Percentiles rank a stretch among this genome's conserved stretches.
Evolutionary conservation across 2,888 invertebrate species (phyloP).

Genomic region (Agrochola lota): DNA sequence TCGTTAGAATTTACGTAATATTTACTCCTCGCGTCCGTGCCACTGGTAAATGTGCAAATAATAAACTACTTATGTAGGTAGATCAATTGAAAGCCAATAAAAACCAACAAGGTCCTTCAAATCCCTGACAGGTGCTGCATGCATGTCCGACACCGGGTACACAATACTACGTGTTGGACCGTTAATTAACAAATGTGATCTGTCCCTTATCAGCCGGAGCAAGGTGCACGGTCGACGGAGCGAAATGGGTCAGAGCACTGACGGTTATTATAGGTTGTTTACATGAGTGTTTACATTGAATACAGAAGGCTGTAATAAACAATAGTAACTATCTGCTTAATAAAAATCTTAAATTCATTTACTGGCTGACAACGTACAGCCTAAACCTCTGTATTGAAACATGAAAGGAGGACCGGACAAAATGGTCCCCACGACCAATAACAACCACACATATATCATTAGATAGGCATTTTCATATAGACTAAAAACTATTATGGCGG

Average conservation of each 20-base stretch:
- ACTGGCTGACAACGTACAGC: too few relatives aligned
- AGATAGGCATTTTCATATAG: too few relatives aligned
- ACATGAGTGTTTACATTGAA: neutral
- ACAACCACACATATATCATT: too few relatives aligned
- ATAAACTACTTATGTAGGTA: neutral
- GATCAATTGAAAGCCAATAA: neutral
- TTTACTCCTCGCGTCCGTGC: neutral
- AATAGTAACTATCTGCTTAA: too few relatives aligned
- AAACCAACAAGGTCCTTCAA: neutral
- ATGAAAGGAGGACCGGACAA: too few relatives aligned
- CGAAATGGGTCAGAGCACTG: slow-evolving; percentile 13
- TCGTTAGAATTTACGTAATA: neutral
- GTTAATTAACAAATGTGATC: slow-evolving; percentile 12
- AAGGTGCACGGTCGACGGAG: neutral
- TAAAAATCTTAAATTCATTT: too few relatives aligned
- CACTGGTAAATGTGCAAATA: neutral
- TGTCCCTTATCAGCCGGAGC: slow-evolving; percentile 7
- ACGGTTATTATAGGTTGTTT: neutral
- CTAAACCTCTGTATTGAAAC: too few relatives aligned
- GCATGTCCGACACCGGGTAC: neutral
- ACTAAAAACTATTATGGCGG: too few relatives aligned
- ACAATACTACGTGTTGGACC: slow-evolving; percentile 18
- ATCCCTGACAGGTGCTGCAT: slow-evolving; percentile 15
- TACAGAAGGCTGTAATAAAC: neutral
- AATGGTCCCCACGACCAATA: too few relatives aligned